Base-by-base conservation (phyloP, 92 coral and sea anemone genomes). In the Epizoanthus fatuus region DNA sequence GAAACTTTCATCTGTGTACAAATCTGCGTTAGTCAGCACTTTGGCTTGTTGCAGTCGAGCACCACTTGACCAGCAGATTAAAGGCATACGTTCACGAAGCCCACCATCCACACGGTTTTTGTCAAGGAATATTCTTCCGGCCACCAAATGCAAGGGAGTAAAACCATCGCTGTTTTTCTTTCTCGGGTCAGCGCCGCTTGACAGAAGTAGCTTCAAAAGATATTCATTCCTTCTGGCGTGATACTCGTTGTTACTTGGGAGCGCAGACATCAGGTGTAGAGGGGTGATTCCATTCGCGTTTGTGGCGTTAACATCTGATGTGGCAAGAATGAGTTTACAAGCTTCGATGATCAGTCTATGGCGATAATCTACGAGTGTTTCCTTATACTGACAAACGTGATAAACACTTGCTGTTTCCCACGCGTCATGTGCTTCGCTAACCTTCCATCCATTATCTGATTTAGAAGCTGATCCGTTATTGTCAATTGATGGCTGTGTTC, bases 191-290 rank as follows among this genome's bases (percentile, higher is more conserved):
- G 25, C 25, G 45, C 87, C 81, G 55, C 66, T 67, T 45, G 66
- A 35, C 38, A 79, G 52, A 15, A 91, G 17, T 8, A 81, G n/a
- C 15, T 59, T 53, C 45, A 80, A n/a, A 57, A 73, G 58, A 0
- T 74, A 45, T 42, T 53, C 29, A n/a, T 67, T 37, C 35, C 63
- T 75, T 5, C 19, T 54, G 25, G 40, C 12, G 10, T 64, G 65
- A 22, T 22, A 22, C 0, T 22, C 25, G 25, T 22, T 22, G 25
- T 22, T 22, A 22, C 25, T 22, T 22, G 25, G 25, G 25, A 22
- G 25, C 25, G 25, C 25, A 22, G 25, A 22, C 25, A 22, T 0
- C 25, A 22, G 25, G 25, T 22, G 25, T 22, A 22, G 25, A 22
- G 25, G 25, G 25, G 25, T 22, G 25, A 22, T 22, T 29, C 89